These are phyloP conservation scores for Polypedilum vanderplanki DNA, from an alignment of 1,140 invertebrate genomes.

Conservation along the genomic window DNA sequence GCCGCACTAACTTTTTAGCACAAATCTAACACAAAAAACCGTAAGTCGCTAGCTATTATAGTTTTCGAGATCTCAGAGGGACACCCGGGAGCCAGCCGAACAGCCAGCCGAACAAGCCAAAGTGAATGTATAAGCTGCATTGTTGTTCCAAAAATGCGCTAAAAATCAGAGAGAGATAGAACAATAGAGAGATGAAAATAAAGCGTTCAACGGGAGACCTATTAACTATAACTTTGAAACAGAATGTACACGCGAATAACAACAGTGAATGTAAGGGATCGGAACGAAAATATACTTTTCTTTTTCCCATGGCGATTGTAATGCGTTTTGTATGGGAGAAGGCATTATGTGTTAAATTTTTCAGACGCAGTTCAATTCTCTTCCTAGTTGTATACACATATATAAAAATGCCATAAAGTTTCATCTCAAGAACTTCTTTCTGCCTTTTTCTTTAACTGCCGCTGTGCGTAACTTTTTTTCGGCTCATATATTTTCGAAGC, in stretches of 20 bases:
- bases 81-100: no score
- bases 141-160: no score
- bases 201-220: neutral
- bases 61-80: no score
- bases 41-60: no score
- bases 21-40: no score
- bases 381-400: neutral
- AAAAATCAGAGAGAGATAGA: neutral
- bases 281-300: neutral
- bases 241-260: neutral
- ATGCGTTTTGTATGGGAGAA: neutral
- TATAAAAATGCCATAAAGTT: slow-evolving; percentile 4
- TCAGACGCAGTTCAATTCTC: neutral
- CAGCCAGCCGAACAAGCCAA: no score
- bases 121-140: no score
- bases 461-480: slow-evolving; percentile 16
- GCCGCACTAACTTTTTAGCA: no score
- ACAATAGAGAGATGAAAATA: neutral
- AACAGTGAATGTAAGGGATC: neutral
- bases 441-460: neutral
- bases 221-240: neutral
- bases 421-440: neutral
- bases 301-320: slow-evolving; percentile 11
- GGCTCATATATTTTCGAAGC: slow-evolving; percentile 1
- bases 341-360: slow-evolving; percentile 14